Conservation (phyloP, 1,140 invertebrate species). For the Orchesella cincta region DNA sequence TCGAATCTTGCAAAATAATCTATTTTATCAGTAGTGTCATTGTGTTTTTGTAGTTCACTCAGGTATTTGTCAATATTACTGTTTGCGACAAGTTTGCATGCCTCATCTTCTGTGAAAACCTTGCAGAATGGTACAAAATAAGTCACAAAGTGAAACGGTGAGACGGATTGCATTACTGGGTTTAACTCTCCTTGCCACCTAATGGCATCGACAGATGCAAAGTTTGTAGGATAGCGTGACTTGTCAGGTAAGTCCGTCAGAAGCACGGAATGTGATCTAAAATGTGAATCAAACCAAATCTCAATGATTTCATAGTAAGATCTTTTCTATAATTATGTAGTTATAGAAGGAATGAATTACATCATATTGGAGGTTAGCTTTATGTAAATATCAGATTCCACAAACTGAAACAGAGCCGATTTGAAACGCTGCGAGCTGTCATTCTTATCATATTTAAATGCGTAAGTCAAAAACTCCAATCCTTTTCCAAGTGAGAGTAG, state of each 20-base stretch:
- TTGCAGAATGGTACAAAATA: not conserved
- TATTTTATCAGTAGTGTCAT: not conserved
- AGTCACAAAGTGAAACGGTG: slow-evolving; percentile 18
- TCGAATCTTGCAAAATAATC: slow-evolving; percentile 14
- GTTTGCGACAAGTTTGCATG: not conserved
- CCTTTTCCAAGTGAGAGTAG: not conserved
- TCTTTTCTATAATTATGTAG: no score
- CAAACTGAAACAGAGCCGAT: not conserved
- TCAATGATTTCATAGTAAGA: no score
- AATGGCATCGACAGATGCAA: not conserved
- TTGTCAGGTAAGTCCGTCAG: not conserved
- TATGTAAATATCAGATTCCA: not conserved
- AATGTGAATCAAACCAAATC: not conserved
- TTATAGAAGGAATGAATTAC: no score
- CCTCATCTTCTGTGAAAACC: not conserved
- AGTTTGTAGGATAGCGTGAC: slow-evolving; percentile 28
- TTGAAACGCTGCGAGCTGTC: not conserved
- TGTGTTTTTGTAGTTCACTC: not conserved
- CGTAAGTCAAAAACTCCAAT: not conserved
- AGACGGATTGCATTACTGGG: slow-evolving; percentile 21
- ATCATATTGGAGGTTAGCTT: not conserved
- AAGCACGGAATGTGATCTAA: not conserved
- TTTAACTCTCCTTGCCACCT: slow-evolving; percentile 22
- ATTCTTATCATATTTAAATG: not conserved
- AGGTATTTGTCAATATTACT: slow-evolving; percentile 4